A percentile compares a stretch with the other conserved stretches of the same genome.
These are phyloP conservation scores for Mugil cephalus DNA, from an alignment of 2,113 vertebrate species.

Conservation along the genomic window DNA sequence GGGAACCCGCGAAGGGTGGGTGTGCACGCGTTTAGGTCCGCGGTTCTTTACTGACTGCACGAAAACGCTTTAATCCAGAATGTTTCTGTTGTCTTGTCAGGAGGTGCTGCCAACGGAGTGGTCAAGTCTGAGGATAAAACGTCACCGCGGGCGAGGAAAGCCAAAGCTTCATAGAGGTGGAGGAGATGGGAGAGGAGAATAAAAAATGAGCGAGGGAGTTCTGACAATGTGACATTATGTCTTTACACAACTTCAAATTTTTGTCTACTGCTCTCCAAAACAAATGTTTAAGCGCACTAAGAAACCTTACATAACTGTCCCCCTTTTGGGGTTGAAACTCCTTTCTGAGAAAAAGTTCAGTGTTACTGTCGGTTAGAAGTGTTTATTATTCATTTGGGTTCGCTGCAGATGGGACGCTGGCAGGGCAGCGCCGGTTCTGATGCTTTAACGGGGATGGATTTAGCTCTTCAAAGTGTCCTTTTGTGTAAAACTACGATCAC, in stretches of 20 bases:
- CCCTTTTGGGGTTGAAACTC: conserved; percentile 43
- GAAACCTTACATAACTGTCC: conserved; percentile 62
- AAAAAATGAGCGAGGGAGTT: conserved; percentile 37
- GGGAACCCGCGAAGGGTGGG: conserved; percentile 83
- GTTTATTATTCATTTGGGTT: conserved; percentile 51
- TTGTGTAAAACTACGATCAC: conserved; percentile 58
- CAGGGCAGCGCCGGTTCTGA: conserved; percentile 57
- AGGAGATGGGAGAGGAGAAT: not conserved
- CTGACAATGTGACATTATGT: conserved; percentile 61
- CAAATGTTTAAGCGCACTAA: conserved; percentile 66
- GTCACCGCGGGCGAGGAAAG: conserved; percentile 85
- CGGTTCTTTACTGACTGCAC: not conserved
- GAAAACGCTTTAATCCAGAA: not conserved
- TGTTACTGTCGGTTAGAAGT: conserved; percentile 52
- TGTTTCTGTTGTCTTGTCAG: conserved; percentile 62
- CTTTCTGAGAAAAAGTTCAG: conserved; percentile 40
- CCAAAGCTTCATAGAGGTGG: conserved; percentile 82
- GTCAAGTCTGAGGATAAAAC: conserved; percentile 84
- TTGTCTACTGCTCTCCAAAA: conserved; percentile 62
- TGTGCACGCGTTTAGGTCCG: not conserved
- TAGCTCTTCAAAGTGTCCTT: conserved; percentile 76
- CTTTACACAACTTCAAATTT: conserved; percentile 64
- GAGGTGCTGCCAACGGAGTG: conserved; percentile 82
- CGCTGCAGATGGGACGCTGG: conserved; percentile 27
- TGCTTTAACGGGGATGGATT: conserved; percentile 74